Evolutionary conservation across 2,888 invertebrate genomes (phyloP).

Genomic region (Trichopria drosophilae): DNA sequence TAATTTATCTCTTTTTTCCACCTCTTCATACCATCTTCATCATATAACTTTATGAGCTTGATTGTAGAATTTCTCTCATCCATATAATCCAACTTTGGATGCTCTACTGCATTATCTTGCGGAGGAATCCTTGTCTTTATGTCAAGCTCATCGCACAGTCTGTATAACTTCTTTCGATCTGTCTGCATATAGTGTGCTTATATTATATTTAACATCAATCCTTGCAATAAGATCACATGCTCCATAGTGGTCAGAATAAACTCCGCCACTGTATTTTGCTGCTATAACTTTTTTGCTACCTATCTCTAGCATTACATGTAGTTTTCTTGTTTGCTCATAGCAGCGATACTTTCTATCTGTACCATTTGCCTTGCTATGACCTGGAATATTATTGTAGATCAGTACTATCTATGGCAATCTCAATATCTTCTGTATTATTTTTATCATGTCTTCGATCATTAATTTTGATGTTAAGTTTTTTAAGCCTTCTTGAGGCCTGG

Average conservation of each 20-base stretch:
- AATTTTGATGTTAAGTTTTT: slow-evolving; percentile 9
- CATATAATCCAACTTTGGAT: slow-evolving; percentile 3
- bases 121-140: slow-evolving; percentile 9
- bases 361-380: slow-evolving; percentile 6
- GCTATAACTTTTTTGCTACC: slow-evolving; percentile 11
- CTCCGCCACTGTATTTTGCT: slow-evolving; percentile 11
- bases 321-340: slow-evolving; percentile 11
- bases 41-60: slow-evolving; percentile 1
- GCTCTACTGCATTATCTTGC: neutral
- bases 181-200: slow-evolving; percentile 10
- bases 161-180: slow-evolving; percentile 1
- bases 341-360: slow-evolving; percentile 5
- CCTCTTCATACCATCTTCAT: slow-evolving; percentile 4
- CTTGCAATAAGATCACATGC: slow-evolving; percentile 7
- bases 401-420: slow-evolving; percentile 10
- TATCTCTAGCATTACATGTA: slow-evolving; percentile 9
- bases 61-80: slow-evolving; percentile 4
- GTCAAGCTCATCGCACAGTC: slow-evolving; percentile 2
- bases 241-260: slow-evolving; percentile 14
- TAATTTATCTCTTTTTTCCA: slow-evolving; percentile 9
- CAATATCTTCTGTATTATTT: slow-evolving; percentile 9
- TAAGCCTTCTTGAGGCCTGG: slow-evolving; percentile 7
- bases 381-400: neutral
- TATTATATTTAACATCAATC: slow-evolving; percentile 5
- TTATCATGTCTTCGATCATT: slow-evolving; percentile 5